phyloP scores from a whole-genome alignment of 1,140 invertebrate genomes.

The Drosophila bipectinata region DNA sequence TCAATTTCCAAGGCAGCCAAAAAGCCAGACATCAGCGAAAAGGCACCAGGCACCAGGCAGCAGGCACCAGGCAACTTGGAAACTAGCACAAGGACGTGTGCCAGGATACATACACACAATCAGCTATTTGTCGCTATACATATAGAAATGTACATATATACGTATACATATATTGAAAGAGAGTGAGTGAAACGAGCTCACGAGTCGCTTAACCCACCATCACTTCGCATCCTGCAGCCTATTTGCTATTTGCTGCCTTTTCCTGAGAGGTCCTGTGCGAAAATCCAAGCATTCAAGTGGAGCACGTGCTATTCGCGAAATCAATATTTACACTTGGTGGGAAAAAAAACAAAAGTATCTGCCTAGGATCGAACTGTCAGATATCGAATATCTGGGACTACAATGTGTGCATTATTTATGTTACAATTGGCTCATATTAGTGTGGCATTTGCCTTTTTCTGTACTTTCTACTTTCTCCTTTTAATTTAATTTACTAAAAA shows the following conservation, averaged over 20 bases:
- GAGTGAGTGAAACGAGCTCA: constrained; percentile 11
- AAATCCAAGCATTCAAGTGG: constrained; percentile 71
- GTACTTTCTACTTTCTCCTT: background rate
- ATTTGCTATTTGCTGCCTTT: constrained; percentile 5
- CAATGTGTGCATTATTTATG: background rate
- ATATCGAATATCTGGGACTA: constrained; percentile 9
- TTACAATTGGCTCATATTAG: too few relatives aligned
- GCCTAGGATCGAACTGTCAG: constrained; percentile 20
- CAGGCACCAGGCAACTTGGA: constrained; percentile 53
- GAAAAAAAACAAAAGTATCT: constrained; percentile 32
- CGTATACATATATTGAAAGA: background rate
- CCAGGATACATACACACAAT: background rate
- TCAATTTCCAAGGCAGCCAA: constrained; percentile 75
- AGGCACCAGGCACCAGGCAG: constrained; percentile 50
- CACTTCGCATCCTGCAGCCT: constrained; percentile 27
- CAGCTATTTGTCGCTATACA: background rate
- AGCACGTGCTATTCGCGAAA: constrained; percentile 71
- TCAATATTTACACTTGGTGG: constrained; percentile 70
- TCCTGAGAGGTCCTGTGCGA: constrained; percentile 23
- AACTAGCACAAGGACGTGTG: constrained; percentile 79
- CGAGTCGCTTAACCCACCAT: constrained; percentile 47
- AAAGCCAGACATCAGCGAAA: constrained; percentile 76
- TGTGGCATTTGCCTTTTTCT: background rate
- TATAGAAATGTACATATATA: background rate
- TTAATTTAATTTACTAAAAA: constrained; percentile 15